These are phyloP conservation scores for Tolypeutes matacus DNA, from an alignment of 2,797 vertebrate genomes.

Conservation along the genomic window DNA sequence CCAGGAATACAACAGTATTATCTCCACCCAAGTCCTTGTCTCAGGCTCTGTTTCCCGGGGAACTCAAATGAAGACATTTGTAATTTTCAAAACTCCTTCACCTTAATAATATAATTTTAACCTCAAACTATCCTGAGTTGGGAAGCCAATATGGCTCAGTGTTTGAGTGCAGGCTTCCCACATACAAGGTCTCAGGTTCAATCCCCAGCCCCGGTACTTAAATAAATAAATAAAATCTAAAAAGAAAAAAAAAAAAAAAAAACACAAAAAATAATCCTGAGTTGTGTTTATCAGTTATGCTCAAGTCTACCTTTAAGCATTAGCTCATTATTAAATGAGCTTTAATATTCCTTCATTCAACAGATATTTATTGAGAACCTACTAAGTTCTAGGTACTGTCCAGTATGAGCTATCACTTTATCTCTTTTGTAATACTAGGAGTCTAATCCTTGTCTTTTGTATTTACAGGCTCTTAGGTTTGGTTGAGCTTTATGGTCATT, in stretches of 20 bases:
- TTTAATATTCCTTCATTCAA: neutral
- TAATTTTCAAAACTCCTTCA: neutral
- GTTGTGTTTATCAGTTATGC: neutral
- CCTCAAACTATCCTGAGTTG: neutral
- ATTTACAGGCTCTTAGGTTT: neutral
- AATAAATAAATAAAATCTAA: too few species aligned
- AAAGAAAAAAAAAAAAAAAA: too few species aligned
- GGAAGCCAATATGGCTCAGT: too few species aligned
- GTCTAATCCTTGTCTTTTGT: neutral
- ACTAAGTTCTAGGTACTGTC: neutral
- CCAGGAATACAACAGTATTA: neutral
- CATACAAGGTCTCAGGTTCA: too few species aligned
- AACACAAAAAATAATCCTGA: too few species aligned
- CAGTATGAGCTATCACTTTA: neutral
- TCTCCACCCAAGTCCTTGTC: neutral
- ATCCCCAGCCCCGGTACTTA: too few species aligned
- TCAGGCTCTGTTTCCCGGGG: neutral
- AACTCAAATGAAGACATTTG: neutral
- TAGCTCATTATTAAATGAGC: slow-evolving; percentile 1
- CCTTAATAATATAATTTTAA: neutral
- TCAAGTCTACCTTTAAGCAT: neutral
- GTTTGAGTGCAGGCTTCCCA: too few species aligned
- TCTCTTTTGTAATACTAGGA: neutral
- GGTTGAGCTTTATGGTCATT: neutral
- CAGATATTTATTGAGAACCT: neutral